A percentile compares a stretch with the other conserved stretches of the same genome.
These are phyloP conservation scores for Andrena bucephala DNA, from an alignment of 2,888 invertebrate species.

Conservation along the genomic window DNA sequence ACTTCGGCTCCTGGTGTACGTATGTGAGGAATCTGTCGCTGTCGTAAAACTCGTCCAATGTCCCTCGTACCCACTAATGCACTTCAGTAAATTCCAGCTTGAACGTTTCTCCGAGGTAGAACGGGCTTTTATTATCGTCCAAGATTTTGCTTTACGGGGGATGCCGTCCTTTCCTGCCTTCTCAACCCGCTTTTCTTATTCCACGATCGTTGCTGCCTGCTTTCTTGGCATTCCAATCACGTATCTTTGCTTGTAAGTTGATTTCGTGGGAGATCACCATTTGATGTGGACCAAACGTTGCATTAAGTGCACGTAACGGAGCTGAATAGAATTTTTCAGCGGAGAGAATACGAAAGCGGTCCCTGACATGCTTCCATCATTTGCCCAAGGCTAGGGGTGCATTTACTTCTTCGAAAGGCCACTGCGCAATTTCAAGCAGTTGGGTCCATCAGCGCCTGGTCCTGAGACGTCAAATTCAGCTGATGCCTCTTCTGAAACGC, in stretches of 20 bases:
- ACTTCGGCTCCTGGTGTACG: neutral
- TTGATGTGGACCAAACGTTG: slow-evolving; percentile 25
- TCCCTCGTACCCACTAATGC: slow-evolving; percentile 7
- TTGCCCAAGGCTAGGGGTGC: slow-evolving; percentile 18
- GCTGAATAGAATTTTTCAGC: slow-evolving; percentile 27
- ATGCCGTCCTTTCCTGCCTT: neutral
- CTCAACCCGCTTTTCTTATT: neutral
- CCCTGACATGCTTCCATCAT: slow-evolving; percentile 15
- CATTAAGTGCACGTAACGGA: slow-evolving; percentile 15
- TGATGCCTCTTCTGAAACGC: neutral
- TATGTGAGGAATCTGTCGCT: neutral
- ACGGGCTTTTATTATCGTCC: neutral
- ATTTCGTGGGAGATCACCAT: slow-evolving; percentile 41
- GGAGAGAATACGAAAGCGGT: slow-evolving; percentile 8
- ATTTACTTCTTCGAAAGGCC: neutral
- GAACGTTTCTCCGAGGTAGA: neutral
- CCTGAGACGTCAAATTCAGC: slow-evolving; percentile 1
- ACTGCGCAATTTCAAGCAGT: neutral
- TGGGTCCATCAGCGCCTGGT: neutral
- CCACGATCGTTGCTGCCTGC: slow-evolving; percentile 22
- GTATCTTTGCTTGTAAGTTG: slow-evolving; percentile 42
- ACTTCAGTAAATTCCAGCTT: slow-evolving; percentile 3
- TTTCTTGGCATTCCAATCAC: slow-evolving; percentile 37
- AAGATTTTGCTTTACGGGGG: neutral
- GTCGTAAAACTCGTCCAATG: neutral